Evolutionary conservation across 1,140 invertebrate species (phyloP).

Genomic region (Bemisia tabaci): DNA sequence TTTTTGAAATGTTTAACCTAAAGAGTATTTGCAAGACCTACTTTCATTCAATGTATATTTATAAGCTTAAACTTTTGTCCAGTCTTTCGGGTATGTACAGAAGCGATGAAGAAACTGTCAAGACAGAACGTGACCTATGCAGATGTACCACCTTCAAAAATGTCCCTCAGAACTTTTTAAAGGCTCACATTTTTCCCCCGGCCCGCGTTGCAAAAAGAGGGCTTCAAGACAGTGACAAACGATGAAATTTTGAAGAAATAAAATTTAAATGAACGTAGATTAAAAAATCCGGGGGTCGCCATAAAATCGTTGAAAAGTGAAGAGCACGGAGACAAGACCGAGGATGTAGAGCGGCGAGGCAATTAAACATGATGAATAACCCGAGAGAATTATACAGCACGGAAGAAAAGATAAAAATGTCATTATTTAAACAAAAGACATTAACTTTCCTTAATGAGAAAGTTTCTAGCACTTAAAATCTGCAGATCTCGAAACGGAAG

Average conservation of each 20-base stretch:
- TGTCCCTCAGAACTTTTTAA: no score
- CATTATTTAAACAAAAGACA: background rate
- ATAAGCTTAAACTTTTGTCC: no score
- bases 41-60: no score
- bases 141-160: no score
- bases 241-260: background rate
- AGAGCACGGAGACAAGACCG: background rate
- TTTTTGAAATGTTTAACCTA: no score
- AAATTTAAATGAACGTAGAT: background rate
- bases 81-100: no score
- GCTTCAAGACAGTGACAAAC: background rate
- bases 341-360: background rate
- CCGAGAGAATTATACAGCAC: background rate
- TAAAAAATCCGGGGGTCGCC: background rate
- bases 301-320: background rate
- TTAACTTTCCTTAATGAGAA: background rate
- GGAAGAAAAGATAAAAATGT: background rate
- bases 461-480: background rate
- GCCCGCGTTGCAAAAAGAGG: no score
- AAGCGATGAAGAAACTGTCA: no score
- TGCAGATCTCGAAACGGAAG: background rate
- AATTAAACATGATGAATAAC: background rate
- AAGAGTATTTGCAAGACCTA: no score
- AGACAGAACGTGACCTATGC: no score
- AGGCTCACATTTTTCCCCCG: no score